Evolutionary conservation across 1,140 invertebrate species (phyloP).

Genomic region (Bombus polaris): DNA sequence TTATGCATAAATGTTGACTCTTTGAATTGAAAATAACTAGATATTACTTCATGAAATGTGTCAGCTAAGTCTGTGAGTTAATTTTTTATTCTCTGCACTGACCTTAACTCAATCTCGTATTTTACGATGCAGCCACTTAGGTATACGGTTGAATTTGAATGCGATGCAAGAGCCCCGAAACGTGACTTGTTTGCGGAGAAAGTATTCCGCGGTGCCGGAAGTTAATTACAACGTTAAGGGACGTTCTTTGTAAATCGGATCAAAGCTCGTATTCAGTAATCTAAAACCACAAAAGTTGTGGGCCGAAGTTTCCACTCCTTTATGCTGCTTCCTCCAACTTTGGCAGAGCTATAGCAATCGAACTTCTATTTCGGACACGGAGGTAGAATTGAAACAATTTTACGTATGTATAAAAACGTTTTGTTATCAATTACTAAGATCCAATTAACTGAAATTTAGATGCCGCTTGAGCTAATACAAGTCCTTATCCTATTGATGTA

Average conservation of each 20-base stretch:
- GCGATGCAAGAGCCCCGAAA: slow-evolving; percentile 3
- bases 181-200: slow-evolving; percentile 24
- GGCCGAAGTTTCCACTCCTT: not conserved
- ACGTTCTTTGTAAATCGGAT: slow-evolving; percentile 24
- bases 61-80: not conserved
- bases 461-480: too few relatives aligned
- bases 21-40: not conserved
- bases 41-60: not conserved
- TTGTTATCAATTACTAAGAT: not conserved
- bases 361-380: not conserved
- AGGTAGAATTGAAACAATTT: not conserved
- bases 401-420: not conserved
- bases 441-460: too few relatives aligned
- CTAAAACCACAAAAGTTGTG: not conserved
- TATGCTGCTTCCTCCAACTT: not conserved
- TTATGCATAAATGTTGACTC: not conserved
- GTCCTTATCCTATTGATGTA: too few relatives aligned
- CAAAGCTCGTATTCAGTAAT: slow-evolving; percentile 17
- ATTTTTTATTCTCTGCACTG: not conserved
- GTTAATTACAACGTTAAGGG: slow-evolving; percentile 26
- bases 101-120: not conserved
- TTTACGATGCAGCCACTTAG: not conserved
- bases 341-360: not conserved
- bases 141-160: not conserved
- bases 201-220: not conserved